Percentiles rank a stretch among this genome's conserved stretches.
Conservation (phyloP, 30 jellyfish, hydroid and myxozoan genomes). For the Hydractinia echinata region DNA sequence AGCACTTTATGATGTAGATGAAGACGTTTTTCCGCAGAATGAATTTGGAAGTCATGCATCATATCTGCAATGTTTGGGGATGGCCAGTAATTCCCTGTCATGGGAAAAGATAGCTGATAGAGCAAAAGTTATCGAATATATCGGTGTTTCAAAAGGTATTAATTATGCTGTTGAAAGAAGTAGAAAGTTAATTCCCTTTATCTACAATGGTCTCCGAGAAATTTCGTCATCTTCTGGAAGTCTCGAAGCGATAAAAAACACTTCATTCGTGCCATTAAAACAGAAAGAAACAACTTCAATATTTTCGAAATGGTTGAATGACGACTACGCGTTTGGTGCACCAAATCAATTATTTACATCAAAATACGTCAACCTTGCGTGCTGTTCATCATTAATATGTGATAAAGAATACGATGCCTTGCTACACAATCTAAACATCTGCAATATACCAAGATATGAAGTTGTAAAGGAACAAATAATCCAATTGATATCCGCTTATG, state of each 20-base stretch:
- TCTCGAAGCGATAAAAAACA: background rate
- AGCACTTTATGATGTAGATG: slow-evolving; percentile 32
- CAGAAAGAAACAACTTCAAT: background rate
- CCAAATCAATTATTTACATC: background rate
- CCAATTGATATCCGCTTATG: background rate
- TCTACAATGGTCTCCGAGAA: background rate
- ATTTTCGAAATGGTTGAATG: background rate
- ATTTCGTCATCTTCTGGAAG: background rate
- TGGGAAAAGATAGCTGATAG: slow-evolving; percentile 44
- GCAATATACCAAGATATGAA: background rate
- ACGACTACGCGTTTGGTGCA: background rate
- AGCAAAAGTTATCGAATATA: slow-evolving; percentile 35
- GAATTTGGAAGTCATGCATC: background rate
- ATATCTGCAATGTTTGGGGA: slow-evolving; percentile 35
- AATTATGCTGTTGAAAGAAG: background rate
- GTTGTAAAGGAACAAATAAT: background rate
- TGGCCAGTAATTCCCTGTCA: slow-evolving; percentile 23
- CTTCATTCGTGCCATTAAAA: slow-evolving; percentile 13
- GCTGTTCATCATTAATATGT: background rate
- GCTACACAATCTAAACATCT: background rate
- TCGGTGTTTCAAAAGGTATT: background rate
- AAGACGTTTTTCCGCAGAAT: slow-evolving; percentile 53
- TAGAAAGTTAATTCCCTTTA: background rate
- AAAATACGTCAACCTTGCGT: background rate
- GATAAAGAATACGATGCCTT: background rate